Base-by-base conservation (phyloP, 92 coral and sea anemone genomes). In the Blastomussa wellsi region DNA sequence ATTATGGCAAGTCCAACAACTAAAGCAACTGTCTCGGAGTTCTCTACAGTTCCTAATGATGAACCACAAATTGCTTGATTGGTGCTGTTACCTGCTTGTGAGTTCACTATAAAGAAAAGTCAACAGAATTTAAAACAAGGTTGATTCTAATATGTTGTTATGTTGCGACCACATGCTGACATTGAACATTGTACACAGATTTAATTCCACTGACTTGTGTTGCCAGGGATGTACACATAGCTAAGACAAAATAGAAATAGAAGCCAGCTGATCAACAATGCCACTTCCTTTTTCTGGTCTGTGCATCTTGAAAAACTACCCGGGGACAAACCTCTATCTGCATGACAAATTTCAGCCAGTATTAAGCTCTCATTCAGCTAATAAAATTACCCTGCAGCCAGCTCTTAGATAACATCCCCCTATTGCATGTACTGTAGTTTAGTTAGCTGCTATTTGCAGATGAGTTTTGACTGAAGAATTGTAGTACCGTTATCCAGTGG, bases 1-100 rank as follows among this genome's bases (percentile, higher is more conserved):
- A 95, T 96, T 15, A 96, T 67, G 17, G 72, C 85, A 44, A 96
- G 86, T 26, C 99, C 97, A 77, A 94, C 83, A 53, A 92, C 90
- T 71, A 93, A 88, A n/a, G 91, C 82, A 8, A 97, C 89, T 17
- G 91, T 90, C 87, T 93, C 91, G 3, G 99, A 94, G 59, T 90
- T 91, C 20, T 87, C 90, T 49, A 81, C 72, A 11, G 88, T 68
- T 14, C 85, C n/a, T n/a, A 73, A 48, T 1, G 74, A 53, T 0
- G 85, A 68, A 26, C 91, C 94, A 64, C 96, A 93, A 13, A 33
- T 48, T 68, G 2, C 83, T 75, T 41, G 52, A 73, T 44, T 81
- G 77, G 89, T 78, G 49, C 83, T 80, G 35, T 86, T 84, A 38
- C 83, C 79, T 87, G 76, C 87, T 79, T 68, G 79, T 7, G 87